phyloP scores from a whole-genome alignment of 2,113 vertebrate species.

The Holacanthus passer region DNA sequence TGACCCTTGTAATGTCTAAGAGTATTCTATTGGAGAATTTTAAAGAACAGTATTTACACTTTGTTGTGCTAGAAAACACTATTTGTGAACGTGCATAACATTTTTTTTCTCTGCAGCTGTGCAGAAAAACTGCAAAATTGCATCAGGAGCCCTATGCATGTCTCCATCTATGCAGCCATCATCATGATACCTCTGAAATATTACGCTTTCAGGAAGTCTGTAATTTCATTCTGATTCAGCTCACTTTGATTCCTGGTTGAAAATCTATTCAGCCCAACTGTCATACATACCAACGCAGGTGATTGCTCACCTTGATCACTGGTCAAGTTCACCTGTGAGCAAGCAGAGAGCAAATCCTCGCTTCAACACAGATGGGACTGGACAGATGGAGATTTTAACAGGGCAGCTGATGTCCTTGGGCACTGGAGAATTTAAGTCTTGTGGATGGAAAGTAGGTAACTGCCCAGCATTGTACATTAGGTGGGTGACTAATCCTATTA shows the following conservation, averaged over 20 bases:
- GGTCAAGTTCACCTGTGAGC: conserved; percentile 67
- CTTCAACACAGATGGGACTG: conserved; percentile 73
- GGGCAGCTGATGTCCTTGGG: conserved; percentile 68
- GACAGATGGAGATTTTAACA: conserved; percentile 75
- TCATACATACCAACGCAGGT: conserved; percentile 25
- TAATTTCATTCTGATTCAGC: conserved; percentile 4
- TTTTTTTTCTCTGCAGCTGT: neutral
- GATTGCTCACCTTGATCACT: conserved; percentile 68
- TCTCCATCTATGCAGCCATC: neutral
- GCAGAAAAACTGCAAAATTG: neutral
- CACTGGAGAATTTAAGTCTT: conserved; percentile 46
- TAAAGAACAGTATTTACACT: neutral
- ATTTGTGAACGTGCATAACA: neutral
- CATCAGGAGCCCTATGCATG: too few species aligned
- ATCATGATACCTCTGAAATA: neutral
- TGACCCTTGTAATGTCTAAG: neutral
- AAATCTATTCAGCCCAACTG: conserved; percentile 18
- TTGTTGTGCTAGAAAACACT: neutral
- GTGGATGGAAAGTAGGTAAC: conserved; percentile 41
- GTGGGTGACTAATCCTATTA: conserved; percentile 24
- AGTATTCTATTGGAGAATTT: neutral
- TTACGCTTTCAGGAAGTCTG: neutral
- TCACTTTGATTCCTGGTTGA: neutral
- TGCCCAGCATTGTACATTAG: conserved; percentile 22
- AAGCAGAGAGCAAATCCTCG: conserved; percentile 46